phyloP scores from a whole-genome alignment of 2,113 vertebrate genomes.

The Hyaena hyaena region DNA sequence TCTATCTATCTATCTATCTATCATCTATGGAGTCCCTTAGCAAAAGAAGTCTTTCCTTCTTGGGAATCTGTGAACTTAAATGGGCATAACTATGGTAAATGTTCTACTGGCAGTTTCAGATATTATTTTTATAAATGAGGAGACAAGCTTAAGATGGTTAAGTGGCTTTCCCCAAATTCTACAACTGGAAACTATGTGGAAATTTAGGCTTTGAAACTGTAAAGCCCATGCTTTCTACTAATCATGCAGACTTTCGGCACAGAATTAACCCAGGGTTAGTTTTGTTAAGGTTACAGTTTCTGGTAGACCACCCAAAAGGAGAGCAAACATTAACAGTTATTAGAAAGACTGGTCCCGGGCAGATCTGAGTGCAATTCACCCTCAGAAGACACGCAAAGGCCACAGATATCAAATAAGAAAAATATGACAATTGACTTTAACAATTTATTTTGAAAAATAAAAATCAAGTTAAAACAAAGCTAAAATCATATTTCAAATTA shows the following conservation, averaged over 20 bases:
- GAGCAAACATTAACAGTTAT: not conserved
- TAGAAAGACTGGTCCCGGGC: not conserved
- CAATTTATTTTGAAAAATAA: slow-evolving; percentile 34
- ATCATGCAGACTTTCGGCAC: not conserved
- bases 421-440: not conserved
- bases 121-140: not conserved
- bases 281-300: not conserved
- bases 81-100: not conserved
- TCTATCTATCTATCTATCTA: no score
- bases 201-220: not conserved
- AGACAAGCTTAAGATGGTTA: not conserved
- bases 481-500: not conserved
- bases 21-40: not conserved
- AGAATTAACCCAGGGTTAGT: not conserved
- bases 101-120: not conserved
- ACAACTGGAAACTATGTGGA: not conserved
- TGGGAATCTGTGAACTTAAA: not conserved
- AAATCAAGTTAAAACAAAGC: not conserved
- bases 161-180: not conserved
- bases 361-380: not conserved
- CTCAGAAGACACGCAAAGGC: not conserved
- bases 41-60: not conserved
- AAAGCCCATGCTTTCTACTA: not conserved
- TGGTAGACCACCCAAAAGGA: not conserved
- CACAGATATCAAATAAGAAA: not conserved